Percentiles rank a stretch among this genome's conserved stretches.
Evolutionary conservation across 2,113 vertebrate genomes (phyloP).

Genomic region (Gambusia affinis): DNA sequence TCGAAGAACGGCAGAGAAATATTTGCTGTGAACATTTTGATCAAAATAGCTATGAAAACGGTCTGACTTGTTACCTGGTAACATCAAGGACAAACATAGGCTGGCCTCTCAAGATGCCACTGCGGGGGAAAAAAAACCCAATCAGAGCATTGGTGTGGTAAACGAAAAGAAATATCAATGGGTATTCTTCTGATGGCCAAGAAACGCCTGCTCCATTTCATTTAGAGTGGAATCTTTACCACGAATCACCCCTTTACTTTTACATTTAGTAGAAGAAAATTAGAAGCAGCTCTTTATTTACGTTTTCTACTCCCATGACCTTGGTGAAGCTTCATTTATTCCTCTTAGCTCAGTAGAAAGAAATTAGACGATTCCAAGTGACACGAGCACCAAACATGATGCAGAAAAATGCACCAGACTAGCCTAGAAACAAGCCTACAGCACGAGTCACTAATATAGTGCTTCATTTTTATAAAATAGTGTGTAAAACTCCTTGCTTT

Average conservation of each 20-base stretch:
- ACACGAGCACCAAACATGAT: constrained; percentile 12
- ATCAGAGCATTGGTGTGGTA: background rate
- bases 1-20: constrained; percentile 6
- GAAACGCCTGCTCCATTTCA: background rate
- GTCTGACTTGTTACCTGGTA: constrained; percentile 51
- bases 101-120: constrained; percentile 18
- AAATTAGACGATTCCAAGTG: constrained; percentile 32
- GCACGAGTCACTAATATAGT: constrained; percentile 34
- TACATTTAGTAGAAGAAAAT: constrained; percentile 20
- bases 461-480: constrained; percentile 13
- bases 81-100: constrained; percentile 32
- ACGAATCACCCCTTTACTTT: background rate
- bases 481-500: constrained; percentile 11
- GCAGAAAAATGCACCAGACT: constrained; percentile 31
- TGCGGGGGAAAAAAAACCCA: background rate
- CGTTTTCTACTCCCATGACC: background rate
- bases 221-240: background rate
- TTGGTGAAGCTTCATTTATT: background rate
- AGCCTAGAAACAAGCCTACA: constrained; percentile 21
- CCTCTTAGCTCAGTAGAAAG: constrained; percentile 28
- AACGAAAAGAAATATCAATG: constrained; percentile 8
- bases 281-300: background rate
- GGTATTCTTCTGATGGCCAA: background rate
- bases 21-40: constrained; percentile 25
- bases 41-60: constrained; percentile 30